A percentile compares a stretch with the other conserved stretches of the same genome.
phyloP scores from a whole-genome alignment of 1,140 invertebrate genomes.

The Ooceraea biroi region DNA sequence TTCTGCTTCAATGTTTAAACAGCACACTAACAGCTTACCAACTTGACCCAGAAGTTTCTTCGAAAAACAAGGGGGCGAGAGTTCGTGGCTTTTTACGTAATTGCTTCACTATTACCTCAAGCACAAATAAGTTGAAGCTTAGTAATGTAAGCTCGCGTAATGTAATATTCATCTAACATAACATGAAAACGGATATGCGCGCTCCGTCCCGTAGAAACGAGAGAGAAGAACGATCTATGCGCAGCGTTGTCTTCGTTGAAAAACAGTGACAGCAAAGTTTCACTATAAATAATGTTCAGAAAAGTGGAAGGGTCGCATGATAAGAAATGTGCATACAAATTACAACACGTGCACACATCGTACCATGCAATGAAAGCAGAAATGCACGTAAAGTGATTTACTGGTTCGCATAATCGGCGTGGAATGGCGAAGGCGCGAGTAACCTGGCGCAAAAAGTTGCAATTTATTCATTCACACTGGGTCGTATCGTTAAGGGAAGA shows the following conservation, averaged over 20 bases:
- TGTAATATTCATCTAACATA: conserved; percentile 39
- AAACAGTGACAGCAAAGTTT: conserved; percentile 52
- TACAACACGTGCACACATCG: conserved; percentile 30
- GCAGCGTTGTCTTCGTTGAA: conserved; percentile 12
- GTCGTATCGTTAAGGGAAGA: conserved; percentile 20
- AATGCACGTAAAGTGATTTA: conserved; percentile 55
- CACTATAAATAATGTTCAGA: conserved; percentile 46
- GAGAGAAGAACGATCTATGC: background rate
- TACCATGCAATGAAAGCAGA: conserved; percentile 18
- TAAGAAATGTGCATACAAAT: conserved; percentile 49
- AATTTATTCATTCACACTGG: conserved; percentile 45
- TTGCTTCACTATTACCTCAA: conserved; percentile 21
- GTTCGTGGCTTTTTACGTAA: conserved; percentile 14
- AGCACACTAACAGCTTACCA: background rate
- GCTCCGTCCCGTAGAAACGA: background rate
- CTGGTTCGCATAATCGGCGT: conserved; percentile 20
- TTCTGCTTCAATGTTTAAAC: background rate
- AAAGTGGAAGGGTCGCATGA: conserved; percentile 28
- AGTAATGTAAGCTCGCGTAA: background rate
- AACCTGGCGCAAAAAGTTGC: conserved; percentile 40
- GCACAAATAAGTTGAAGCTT: conserved; percentile 45
- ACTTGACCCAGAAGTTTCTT: background rate
- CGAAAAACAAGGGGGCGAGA: background rate
- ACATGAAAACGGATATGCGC: background rate
- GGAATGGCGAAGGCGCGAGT: conserved; percentile 4